These are phyloP conservation scores for Cyphomyrus plagiostoma DNA, from an alignment of 2,113 vertebrate species.

Conservation along the genomic window DNA sequence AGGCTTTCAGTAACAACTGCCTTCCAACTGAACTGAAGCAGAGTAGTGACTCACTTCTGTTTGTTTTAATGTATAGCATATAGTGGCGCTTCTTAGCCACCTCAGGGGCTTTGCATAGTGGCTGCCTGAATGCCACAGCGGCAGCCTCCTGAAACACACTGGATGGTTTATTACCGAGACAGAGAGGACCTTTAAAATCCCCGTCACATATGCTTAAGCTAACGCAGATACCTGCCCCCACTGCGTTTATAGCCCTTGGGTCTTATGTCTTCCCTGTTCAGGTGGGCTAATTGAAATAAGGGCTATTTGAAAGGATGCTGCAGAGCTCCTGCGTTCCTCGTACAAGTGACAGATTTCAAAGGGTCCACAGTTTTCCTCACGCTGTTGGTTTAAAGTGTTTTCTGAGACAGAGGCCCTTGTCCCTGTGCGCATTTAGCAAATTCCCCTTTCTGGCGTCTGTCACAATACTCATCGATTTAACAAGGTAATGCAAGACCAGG, in stretches of 20 bases:
- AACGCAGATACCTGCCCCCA: background rate
- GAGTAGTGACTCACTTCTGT: background rate
- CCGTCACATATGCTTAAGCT: background rate
- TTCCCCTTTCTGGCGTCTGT: slow-evolving; percentile 39
- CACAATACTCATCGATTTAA: slow-evolving; percentile 50
- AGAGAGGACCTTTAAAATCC: background rate
- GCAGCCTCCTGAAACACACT: background rate
- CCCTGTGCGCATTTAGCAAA: slow-evolving; percentile 28
- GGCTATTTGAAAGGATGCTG: background rate
- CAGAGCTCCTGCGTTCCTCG: background rate
- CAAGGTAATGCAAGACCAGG: slow-evolving; percentile 51
- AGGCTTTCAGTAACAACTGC: background rate
- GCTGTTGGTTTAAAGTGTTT: slow-evolving; percentile 7
- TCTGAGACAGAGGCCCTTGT: slow-evolving; percentile 21
- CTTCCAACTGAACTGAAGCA: background rate
- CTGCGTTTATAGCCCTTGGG: background rate
- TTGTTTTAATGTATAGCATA: background rate
- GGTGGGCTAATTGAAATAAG: slow-evolving; percentile 15
- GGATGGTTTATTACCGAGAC: background rate
- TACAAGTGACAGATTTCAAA: slow-evolving; percentile 15
- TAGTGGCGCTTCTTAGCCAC: background rate
- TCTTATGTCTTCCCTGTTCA: background rate
- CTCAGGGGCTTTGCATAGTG: background rate
- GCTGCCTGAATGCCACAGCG: background rate
- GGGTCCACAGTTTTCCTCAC: slow-evolving; percentile 1